Evolutionary conservation across 35 echinoderm and acorn worm genomes (phyloP).

Genomic region (Lytechinus pictus): DNA sequence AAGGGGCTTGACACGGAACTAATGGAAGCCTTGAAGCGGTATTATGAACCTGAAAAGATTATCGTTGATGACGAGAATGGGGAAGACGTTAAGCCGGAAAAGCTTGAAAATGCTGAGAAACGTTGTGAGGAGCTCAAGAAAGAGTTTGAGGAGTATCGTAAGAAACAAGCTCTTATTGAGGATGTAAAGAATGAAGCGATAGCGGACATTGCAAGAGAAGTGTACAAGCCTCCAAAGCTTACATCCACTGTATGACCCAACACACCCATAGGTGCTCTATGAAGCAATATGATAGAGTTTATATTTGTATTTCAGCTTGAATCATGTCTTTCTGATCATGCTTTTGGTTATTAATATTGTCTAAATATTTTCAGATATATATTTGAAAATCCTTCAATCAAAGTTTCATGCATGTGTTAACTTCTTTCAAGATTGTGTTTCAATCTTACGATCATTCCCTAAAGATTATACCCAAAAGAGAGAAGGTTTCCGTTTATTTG

Average conservation of each 20-base stretch:
- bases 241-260: slow-evolving; percentile 55
- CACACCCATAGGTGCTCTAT: not conserved
- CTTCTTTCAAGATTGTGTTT: not conserved
- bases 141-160: slow-evolving; percentile 80
- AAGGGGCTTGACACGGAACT: slow-evolving; percentile 64
- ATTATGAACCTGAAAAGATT: slow-evolving; percentile 68
- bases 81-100: slow-evolving; percentile 45
- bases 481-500: not conserved
- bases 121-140: slow-evolving; percentile 76
- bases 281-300: not conserved
- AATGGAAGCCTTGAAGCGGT: slow-evolving; percentile 68
- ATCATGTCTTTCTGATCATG: not conserved
- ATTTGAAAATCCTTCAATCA: not conserved
- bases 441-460: not conserved
- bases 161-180: slow-evolving; percentile 53
- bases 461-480: not conserved
- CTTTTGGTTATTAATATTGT: not conserved
- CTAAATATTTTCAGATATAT: not conserved
- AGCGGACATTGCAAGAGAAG: not conserved
- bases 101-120: slow-evolving; percentile 54
- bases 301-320: slow-evolving; percentile 6
- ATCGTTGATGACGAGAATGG: not conserved
- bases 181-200: not conserved
- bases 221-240: slow-evolving; percentile 18
- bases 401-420: not conserved